Evolutionary conservation across 2,888 invertebrate genomes (phyloP), one percentile per base, ranked within the genome.

Genomic region (Folsomia manolachei): DNA sequence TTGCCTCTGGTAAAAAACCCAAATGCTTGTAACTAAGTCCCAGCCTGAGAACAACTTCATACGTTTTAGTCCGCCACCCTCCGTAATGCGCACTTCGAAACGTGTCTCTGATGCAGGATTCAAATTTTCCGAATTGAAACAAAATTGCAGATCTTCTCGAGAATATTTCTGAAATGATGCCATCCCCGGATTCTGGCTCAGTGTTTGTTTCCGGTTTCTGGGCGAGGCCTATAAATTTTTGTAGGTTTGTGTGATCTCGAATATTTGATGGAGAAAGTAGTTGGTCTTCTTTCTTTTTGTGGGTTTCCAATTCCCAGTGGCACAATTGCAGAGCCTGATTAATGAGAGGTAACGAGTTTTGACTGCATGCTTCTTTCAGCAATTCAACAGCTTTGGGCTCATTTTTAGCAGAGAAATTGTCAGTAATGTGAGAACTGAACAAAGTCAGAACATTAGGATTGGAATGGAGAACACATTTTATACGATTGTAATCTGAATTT

Each of bases 131-230:
- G 14, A 52, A 21, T 19, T 63, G 27, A 72, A 27, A 64, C n/a
- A 73, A 71, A 26, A 63, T 56, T 19, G 23, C 51, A 23, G 73
- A 66, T 56, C 77, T 71, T 27, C 69, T 71, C 53, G 61, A 61
- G 69, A 73, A 76, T 52, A 76, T 75, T 68, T 74, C 61, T 14
- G 60, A 25, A 1, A 77, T 56, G 26, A 73, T 61, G 52, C 63
- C 4, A 39, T 39, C 14, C n/a, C n/a, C n/a, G n/a, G n/a, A n/a
- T n/a, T n/a, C n/a, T n/a, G n/a, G n/a, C 39, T 39, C 39, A 39
- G 4, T 39, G 14, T 39, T 39, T 39, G 39, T 39, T 39, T 39
- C 7, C 14, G 7, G 4, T 4, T 4, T 39, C 14, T 39, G 39
- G 14, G 39, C 4, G 14, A 4, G 4, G 14, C 14, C 39, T 39